Evolutionary conservation across 2,888 invertebrate genomes (phyloP).

Genomic region (Sepiola atlantica): DNA sequence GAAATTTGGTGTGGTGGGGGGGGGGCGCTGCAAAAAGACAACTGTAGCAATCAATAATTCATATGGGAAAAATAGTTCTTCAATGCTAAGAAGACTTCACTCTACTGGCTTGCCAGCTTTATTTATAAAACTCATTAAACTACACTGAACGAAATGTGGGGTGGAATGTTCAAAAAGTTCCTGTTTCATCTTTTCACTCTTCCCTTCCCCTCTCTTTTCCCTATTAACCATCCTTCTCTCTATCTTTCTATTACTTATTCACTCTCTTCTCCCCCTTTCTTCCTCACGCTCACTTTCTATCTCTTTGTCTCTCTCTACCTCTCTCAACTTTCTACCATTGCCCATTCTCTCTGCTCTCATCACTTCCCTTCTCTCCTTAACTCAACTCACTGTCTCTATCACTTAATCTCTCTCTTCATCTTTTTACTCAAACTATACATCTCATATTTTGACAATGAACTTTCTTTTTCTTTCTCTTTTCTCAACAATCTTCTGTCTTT

Average conservation of each 20-base stretch:
- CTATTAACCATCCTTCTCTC: too few relatives aligned
- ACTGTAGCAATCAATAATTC: constrained; percentile 32
- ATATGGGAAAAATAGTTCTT: constrained; percentile 24
- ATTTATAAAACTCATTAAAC: constrained; percentile 32
- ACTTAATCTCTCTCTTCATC: not conserved
- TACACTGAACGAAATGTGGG: constrained; percentile 8
- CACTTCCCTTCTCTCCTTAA: not conserved
- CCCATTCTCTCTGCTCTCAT: not conserved
- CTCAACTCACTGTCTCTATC: not conserved
- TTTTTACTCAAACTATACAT: too few relatives aligned
- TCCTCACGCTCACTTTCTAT: not conserved
- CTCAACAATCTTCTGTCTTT: not conserved
- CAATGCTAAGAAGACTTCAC: constrained; percentile 32
- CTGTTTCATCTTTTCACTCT: not conserved
- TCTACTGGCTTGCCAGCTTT: constrained; percentile 32
- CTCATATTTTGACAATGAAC: not conserved
- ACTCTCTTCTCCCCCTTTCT: not conserved
- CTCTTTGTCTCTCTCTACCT: not conserved
- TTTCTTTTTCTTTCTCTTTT: not conserved
- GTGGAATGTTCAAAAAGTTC: constrained; percentile 32
- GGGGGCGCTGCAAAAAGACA: not conserved
- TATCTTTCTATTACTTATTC: not conserved
- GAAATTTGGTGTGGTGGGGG: not conserved
- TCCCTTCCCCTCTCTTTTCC: not conserved
- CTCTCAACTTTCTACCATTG: too few relatives aligned